A percentile compares a stretch with the other conserved stretches of the same genome.
Evolutionary conservation across 2,113 vertebrate genomes (phyloP).

Genomic region (Todiramphus saurophagus): DNA sequence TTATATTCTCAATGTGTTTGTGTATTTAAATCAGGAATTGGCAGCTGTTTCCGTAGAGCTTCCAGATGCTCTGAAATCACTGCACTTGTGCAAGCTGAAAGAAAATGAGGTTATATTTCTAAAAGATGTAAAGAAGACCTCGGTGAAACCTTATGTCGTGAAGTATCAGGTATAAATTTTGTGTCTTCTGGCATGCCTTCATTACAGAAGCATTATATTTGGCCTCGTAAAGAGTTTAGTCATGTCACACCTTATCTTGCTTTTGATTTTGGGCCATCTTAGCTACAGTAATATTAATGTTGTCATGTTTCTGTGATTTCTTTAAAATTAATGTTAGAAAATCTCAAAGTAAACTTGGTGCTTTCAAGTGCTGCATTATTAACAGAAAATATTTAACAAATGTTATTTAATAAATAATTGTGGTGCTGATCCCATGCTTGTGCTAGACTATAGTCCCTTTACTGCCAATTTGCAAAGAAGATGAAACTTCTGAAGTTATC

Average conservation of each 20-base stretch:
- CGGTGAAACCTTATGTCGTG: constrained; percentile 62
- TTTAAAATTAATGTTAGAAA: neutral
- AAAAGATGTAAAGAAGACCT: constrained; percentile 80
- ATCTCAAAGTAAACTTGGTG: neutral
- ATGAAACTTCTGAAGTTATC: neutral
- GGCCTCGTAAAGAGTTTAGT: neutral
- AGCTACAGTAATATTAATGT: neutral
- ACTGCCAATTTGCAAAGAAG: neutral
- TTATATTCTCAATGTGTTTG: neutral
- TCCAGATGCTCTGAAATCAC: constrained; percentile 85
- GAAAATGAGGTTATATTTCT: constrained; percentile 92
- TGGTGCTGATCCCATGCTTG: neutral
- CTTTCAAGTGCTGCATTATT: neutral
- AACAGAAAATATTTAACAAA: neutral
- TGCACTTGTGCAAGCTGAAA: constrained; percentile 85
- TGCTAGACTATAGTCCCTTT: neutral
- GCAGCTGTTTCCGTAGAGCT: constrained; percentile 83
- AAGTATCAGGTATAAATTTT: constrained; percentile 65
- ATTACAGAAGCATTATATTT: neutral
- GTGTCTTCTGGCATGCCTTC: neutral
- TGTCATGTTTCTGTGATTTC: neutral
- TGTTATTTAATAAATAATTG: neutral
- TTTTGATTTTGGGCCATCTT: neutral
- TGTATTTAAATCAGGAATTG: constrained; percentile 74
- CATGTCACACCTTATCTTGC: neutral